Conservation (phyloP, 2,113 vertebrate species). For the Rhinoderma darwinii region DNA sequence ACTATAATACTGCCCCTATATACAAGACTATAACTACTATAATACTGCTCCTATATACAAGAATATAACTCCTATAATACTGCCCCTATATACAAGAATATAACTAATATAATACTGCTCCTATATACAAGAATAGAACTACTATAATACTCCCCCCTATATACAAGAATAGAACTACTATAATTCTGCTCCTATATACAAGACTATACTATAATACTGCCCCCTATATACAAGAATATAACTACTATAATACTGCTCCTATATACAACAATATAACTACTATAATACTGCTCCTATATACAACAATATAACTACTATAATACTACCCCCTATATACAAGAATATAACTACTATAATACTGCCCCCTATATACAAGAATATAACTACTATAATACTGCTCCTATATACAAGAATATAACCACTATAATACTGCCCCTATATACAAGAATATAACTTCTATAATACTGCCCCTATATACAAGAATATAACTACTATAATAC, state of each 20-base stretch:
- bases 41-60: background rate
- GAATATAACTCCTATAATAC: too few relatives aligned
- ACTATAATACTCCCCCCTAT: background rate
- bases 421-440: too few relatives aligned
- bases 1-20: constrained; percentile 3
- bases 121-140: background rate
- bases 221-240: too few relatives aligned
- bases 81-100: background rate
- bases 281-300: background rate
- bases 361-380: too few relatives aligned
- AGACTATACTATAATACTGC: too few relatives aligned
- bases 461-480: too few relatives aligned
- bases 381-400: too few relatives aligned
- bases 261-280: background rate
- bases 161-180: background rate
- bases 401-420: too few relatives aligned
- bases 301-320: background rate
- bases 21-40: background rate
- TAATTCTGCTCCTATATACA: background rate
- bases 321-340: background rate
- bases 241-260: too few relatives aligned
- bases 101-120: background rate
- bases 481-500: too few relatives aligned
- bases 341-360: constrained; percentile 3
- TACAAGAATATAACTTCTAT: too few relatives aligned